Base-by-base conservation (phyloP, 2,113 vertebrate species). In the Amphiprion percula region DNA sequence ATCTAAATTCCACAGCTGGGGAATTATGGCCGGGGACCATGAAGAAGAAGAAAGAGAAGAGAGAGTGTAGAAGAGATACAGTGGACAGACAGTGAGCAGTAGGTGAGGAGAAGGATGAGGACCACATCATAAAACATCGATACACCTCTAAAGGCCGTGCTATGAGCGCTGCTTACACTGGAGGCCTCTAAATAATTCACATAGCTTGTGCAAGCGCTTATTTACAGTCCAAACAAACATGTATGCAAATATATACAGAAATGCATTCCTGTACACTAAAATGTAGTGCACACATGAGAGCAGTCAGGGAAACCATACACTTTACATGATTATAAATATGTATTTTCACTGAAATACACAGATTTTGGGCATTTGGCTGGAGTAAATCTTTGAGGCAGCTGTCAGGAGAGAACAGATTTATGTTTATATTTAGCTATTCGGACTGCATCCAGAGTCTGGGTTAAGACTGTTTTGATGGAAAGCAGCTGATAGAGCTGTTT, bases 101-200 rank as follows among this genome's bases (percentile, higher is more conserved):
- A 66, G 82, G 85, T 76, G 59, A 80, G 60, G 74, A 19, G 55
- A 60, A 87, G 83, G 90, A 90, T 84, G 83, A 87, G 87, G 88
- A 86, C 77, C 79, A 68, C 85, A 88, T 90, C 80, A 83, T 87
- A 80, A 91, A 91, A 83, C 83, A 93, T 90, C 83, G 37, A 88
- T 91, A 85, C 80, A 82, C 72, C 75, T 78, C 77, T 50, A 54
- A 80, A 80, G 81, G 80, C 72, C 4, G 14, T 16, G 68, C 83
- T 68, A 67, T 16, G 11, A 75, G 75, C 79, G 68, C 76, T 80
- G 82, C 84, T 84, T 81, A 65, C 73, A 41, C 75, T 65, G 69
- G 53, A 75, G 85, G 64, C 72, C 79, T 72, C 67, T 92, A 87
- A 87, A 92, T 91, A 88, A 90, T 83, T 70, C 72, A 88, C 59